Evolutionary conservation across 1,140 invertebrate genomes (phyloP).

Genomic region (Cotesia typhae): DNA sequence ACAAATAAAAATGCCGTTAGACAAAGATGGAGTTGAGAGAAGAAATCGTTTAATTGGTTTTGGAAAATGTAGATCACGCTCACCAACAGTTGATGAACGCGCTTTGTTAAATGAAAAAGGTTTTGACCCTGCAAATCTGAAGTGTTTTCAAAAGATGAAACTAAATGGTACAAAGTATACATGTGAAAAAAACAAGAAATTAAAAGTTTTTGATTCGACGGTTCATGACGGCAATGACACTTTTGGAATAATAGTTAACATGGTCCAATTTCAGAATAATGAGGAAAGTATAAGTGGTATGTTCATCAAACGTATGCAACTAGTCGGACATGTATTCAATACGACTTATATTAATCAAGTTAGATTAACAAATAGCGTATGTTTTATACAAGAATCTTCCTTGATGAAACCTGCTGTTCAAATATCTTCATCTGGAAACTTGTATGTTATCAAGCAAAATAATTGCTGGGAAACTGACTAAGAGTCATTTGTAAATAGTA

Average conservation of each 20-base stretch:
- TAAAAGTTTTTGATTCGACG: slow-evolving; percentile 20
- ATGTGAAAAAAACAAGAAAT: background rate
- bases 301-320: background rate
- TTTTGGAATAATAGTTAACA: slow-evolving; percentile 1
- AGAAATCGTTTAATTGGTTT: too few relatives aligned
- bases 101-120: too few relatives aligned
- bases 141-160: too few relatives aligned
- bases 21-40: too few relatives aligned
- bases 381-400: background rate
- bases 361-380: background rate
- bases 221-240: background rate
- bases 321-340: slow-evolving; percentile 6
- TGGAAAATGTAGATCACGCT: too few relatives aligned
- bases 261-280: slow-evolving; percentile 10
- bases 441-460: slow-evolving; percentile 1
- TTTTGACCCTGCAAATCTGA: too few relatives aligned
- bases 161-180: too few relatives aligned
- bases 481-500: background rate
- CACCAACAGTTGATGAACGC: too few relatives aligned
- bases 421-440: background rate
- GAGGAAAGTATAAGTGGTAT: slow-evolving; percentile 5
- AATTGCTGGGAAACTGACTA: slow-evolving; percentile 29
- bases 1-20: too few relatives aligned
- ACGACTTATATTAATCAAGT: slow-evolving; percentile 14
- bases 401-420: slow-evolving; percentile 8